These are phyloP conservation scores for Coenonympha arcania DNA, from an alignment of 2,888 invertebrate species.

Conservation along the genomic window DNA sequence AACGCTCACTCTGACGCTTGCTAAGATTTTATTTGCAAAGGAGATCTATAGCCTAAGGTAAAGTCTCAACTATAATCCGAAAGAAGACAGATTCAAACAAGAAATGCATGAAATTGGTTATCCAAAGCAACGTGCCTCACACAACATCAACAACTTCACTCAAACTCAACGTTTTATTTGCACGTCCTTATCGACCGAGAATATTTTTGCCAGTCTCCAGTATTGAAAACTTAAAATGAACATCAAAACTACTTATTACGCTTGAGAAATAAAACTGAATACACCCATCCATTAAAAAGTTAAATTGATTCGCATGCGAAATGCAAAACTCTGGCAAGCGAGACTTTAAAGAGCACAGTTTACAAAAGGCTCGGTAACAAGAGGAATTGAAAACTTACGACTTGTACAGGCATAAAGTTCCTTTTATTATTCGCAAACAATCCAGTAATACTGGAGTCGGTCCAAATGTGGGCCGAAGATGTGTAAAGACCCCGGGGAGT, in stretches of 20 bases:
- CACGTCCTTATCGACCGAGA: too few species aligned
- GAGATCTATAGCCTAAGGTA: too few species aligned
- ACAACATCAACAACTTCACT: too few species aligned
- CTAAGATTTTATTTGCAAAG: too few species aligned
- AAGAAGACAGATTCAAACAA: too few species aligned
- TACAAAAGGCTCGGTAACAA: slow-evolving; percentile 14
- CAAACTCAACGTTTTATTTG: too few species aligned
- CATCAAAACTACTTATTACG: not conserved
- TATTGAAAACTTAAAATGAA: too few species aligned
- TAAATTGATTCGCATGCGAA: slow-evolving; percentile 1
- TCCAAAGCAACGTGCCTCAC: too few species aligned
- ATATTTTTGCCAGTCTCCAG: too few species aligned
- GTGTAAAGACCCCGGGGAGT: slow-evolving; percentile 13
- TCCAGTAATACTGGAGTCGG: slow-evolving; percentile 23
- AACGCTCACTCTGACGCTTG: too few species aligned
- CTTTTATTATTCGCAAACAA: slow-evolving; percentile 12
- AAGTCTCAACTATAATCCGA: too few species aligned
- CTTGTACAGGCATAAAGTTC: slow-evolving; percentile 8
- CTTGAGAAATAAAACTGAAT: not conserved
- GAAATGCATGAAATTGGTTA: too few species aligned
- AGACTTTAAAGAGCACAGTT: slow-evolving; percentile 6
- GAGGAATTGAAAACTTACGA: slow-evolving; percentile 18
- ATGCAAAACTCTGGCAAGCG: not conserved
- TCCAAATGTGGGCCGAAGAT: slow-evolving; percentile 20
- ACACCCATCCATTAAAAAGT: not conserved